Base-by-base conservation (phyloP, 1,140 invertebrate genomes). In the Pectinophora gossypiella region DNA sequence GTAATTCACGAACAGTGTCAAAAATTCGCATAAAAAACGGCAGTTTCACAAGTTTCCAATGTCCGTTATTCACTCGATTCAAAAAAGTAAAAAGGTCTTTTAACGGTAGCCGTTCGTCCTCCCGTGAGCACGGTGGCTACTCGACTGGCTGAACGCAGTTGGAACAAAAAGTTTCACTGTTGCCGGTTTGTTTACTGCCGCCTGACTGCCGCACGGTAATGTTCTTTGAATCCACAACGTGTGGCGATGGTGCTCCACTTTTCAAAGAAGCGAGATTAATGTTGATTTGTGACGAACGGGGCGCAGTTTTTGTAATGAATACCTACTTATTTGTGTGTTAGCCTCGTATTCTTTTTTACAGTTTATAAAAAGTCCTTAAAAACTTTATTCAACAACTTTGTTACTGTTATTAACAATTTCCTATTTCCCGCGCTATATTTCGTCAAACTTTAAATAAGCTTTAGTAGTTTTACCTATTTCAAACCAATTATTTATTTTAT, bases 141-240 rank as follows among this genome's bases (percentile, higher is more conserved):
- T 42, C 19, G 42, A 52, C 50, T 52, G 27, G n/a, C 27, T 45
- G 40, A 19, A 19, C 20, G 42, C 19, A 19, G 19, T 19, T 40
- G 21, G 18, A 32, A 43, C 44, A 54, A 53, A 47, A 53, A 54
- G 36, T 54, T 54, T 54, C 51, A 40, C 45, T 54, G 32, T 54
- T 54, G 48, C 48, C 13, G 42, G 20, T 47, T 47, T 54, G 45
- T 54, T 54, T 54, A 45, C 50, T 15, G 16, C 16, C n/a, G 38
- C 38, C 13, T n/a, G n/a, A n/a, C 3, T n/a, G 36, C 4, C 4
- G 12, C 12, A 27, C 23, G 23, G 23, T 27, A 27, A 27, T 12
- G 23, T 27, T 27, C 23, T 27, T n/a, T 27, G 23, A 6, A 27
- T 27, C 5, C 7, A 9, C 13, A 38, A 5, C 5, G 36, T 38